phyloP scores from a whole-genome alignment of 2,888 invertebrate species.

The Portevinia maculata region DNA sequence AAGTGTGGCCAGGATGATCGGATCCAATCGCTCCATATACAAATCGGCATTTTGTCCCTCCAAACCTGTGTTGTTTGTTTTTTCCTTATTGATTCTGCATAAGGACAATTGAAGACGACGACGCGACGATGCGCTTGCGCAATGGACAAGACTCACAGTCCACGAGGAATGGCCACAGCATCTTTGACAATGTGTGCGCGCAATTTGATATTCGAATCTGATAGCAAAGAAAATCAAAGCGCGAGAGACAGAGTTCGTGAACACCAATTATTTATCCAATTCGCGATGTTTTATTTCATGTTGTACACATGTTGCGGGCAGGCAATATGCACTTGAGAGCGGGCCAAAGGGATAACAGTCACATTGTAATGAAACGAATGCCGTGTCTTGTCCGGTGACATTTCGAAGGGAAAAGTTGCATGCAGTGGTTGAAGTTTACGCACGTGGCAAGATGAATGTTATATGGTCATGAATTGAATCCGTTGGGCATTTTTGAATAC shows the following conservation, averaged over 20 bases:
- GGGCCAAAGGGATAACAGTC: conserved; percentile 28
- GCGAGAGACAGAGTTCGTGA: conserved; percentile 76
- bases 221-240: conserved; percentile 75
- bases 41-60: conserved; percentile 73
- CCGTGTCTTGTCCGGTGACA: conserved; percentile 44
- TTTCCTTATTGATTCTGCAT: conserved; percentile 55
- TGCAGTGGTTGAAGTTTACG: conserved; percentile 45
- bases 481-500: neutral
- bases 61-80: conserved; percentile 34
- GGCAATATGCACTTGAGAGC: conserved; percentile 44
- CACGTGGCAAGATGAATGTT: neutral
- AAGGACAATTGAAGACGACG: conserved; percentile 50
- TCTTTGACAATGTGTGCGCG: conserved; percentile 75
- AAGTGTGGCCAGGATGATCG: conserved; percentile 72
- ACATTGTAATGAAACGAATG: conserved; percentile 52
- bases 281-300: conserved; percentile 75
- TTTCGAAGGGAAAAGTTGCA: conserved; percentile 33
- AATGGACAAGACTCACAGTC: conserved; percentile 42
- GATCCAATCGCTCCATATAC: conserved; percentile 73
- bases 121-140: conserved; percentile 24
- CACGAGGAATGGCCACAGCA: conserved; percentile 40
- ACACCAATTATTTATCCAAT: conserved; percentile 77
- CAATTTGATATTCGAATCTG: conserved; percentile 77
- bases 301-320: conserved; percentile 69
- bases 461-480: conserved; percentile 5